A percentile compares a stretch with the other conserved stretches of the same genome.
Evolutionary conservation across 2,888 invertebrate genomes (phyloP).

Genomic region (Chrysina gloriosa): DNA sequence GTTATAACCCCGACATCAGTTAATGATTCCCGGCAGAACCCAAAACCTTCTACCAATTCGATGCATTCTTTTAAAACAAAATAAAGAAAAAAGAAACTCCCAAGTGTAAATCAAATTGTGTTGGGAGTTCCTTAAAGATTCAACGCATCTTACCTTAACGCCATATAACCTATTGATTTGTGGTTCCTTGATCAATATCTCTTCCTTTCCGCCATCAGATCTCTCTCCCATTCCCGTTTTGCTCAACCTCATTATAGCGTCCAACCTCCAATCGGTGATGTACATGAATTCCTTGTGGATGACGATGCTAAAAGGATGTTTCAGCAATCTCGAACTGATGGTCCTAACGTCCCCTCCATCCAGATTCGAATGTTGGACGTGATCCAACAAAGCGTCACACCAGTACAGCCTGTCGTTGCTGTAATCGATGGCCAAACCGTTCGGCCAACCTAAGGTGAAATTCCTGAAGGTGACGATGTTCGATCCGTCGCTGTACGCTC

Average conservation of each 20-base stretch:
- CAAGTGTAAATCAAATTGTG: too few relatives aligned
- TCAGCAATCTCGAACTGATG: constrained; percentile 85
- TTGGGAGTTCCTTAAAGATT: not conserved
- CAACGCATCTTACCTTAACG: constrained; percentile 73
- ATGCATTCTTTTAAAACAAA: too few relatives aligned
- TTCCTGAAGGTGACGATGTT: constrained; percentile 89
- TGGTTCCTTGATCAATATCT: constrained; percentile 87
- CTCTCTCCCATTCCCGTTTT: constrained; percentile 81
- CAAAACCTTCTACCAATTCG: too few relatives aligned
- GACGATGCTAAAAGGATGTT: constrained; percentile 93
- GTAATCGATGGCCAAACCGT: constrained; percentile 94
- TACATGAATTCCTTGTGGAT: constrained; percentile 93
- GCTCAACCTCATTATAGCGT: constrained; percentile 91
- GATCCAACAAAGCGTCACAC: constrained; percentile 96
- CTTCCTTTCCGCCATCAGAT: constrained; percentile 87
- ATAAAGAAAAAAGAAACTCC: too few relatives aligned
- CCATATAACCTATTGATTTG: constrained; percentile 92
- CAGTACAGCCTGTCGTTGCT: constrained; percentile 90
- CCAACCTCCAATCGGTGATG: constrained; percentile 96
- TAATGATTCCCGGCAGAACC: too few relatives aligned
- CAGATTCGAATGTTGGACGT: constrained; percentile 92
- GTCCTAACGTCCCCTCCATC: constrained; percentile 93
- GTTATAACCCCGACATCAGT: too few relatives aligned
- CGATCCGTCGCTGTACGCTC: constrained; percentile 91
- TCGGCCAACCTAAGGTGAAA: constrained; percentile 96